These are phyloP conservation scores for Smittia sp. DNA, from an alignment of 2,888 invertebrate genomes.

Conservation along the genomic window DNA sequence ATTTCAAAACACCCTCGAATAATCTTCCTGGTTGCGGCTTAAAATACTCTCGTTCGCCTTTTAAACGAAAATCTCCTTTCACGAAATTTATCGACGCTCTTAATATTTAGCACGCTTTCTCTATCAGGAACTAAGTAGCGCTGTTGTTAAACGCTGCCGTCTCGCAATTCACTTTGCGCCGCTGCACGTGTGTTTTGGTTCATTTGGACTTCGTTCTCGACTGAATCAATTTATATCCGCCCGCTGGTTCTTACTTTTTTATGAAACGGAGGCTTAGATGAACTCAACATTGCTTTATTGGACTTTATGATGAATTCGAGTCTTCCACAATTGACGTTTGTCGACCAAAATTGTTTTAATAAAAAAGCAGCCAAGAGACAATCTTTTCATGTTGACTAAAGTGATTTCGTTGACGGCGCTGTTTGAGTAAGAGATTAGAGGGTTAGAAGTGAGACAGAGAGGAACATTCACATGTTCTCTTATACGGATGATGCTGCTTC, in stretches of 20 bases:
- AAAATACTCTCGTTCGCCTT: not conserved
- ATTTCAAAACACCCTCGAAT: slow-evolving; percentile 5
- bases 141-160: not conserved
- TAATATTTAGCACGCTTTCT: slow-evolving; percentile 37
- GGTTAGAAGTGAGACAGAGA: not conserved
- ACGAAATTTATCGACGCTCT: not conserved
- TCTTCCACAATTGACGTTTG: not conserved
- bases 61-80: not conserved
- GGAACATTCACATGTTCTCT: not conserved
- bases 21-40: slow-evolving; percentile 2
- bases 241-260: not conserved
- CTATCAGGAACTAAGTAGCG: slow-evolving; percentile 1
- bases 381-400: slow-evolving; percentile 29
- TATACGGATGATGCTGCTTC: not conserved
- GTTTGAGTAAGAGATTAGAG: slow-evolving; percentile 39
- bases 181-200: slow-evolving; percentile 39
- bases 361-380: not conserved
- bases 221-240: slow-evolving; percentile 19
- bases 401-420: slow-evolving; percentile 23
- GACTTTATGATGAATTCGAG: slow-evolving; percentile 14
- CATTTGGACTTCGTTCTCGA: slow-evolving; percentile 29
- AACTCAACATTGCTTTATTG: not conserved
- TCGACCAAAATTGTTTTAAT: slow-evolving; percentile 26
- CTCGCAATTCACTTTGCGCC: no score
- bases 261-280: not conserved